Conservation (phyloP, 2,888 invertebrate species). For the Eilema caniola region DNA sequence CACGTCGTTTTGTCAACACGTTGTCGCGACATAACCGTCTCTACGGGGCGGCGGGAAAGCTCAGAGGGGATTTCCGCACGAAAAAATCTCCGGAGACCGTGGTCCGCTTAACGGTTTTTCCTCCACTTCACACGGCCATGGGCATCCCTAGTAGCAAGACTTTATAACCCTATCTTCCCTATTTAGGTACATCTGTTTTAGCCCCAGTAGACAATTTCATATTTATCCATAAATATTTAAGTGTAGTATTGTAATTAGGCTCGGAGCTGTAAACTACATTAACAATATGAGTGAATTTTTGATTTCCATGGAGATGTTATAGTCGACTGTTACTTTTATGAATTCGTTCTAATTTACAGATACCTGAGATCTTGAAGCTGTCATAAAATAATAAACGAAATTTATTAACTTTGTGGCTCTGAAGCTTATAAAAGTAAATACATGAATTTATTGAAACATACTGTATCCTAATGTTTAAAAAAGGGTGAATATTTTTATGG, state of each 20-base stretch:
- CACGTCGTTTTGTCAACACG: no score
- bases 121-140: not conserved
- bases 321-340: constrained; percentile 24
- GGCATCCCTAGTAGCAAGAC: not conserved
- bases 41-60: no score
- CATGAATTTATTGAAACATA: no score
- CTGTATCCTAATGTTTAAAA: not conserved
- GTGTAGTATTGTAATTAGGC: constrained; percentile 36
- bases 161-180: not conserved
- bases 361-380: not conserved
- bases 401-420: not conserved
- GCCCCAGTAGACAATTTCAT: constrained; percentile 37
- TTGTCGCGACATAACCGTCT: no score
- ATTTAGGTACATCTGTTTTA: constrained; percentile 10
- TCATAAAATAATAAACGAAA: not conserved
- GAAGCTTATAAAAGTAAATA: not conserved
- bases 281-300: constrained; percentile 24
- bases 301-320: constrained; percentile 30
- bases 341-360: not conserved
- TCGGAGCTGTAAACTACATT: constrained; percentile 35
- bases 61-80: no score
- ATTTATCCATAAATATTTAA: constrained; percentile 44
- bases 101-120: not conserved
- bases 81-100: no score
- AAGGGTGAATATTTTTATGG: no score